Evolutionary conservation across 1,140 invertebrate genomes (phyloP), one percentile per base, ranked within the genome.

Genomic region (Formica exsecta): DNA sequence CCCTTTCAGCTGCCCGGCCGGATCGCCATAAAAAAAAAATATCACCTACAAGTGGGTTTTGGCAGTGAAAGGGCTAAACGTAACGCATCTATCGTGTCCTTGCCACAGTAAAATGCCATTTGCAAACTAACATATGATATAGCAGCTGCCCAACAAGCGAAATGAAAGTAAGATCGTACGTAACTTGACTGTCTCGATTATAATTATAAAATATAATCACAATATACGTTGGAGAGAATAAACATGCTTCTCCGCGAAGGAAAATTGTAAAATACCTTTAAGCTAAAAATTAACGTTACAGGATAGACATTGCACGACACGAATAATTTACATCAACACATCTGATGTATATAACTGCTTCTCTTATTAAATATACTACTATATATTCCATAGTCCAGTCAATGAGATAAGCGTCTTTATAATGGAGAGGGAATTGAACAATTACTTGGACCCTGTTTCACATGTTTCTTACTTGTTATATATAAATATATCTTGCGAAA

Each of bases 81-180:
- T 51, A 16, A 48, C 57, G 57, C 38, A 79, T 71, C 36, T 32
- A 68, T 76, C 29, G 51, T 77, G 44, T 87, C 41, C 29, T 74
- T 86, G 80, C 75, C 51, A 87, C 75, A 85, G 68, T 64, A 71
- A 71, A 65, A 84, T 89, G 87, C 87, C 73, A 51, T 89, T 90
- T 89, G 88, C 88, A 36, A 86, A 89, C 71, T 77, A 90, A 89
- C 70, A 86, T 76, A 89, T 41, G 75, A 90, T 80, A 89, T 75
- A 90, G 80, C 85, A 87, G 79, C 89, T 65, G 74, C 66, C 32
- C 59, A 86, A 51, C 16, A 51, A 90, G 88, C 89, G 41, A 85
- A 87, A 90, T 76, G 16, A 86, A 90, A 90, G 29, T 77, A 84
- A 83, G 29, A 74, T 32, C 11, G 16, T 77, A 36, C 22, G 13